Percentiles rank a stretch among this genome's conserved stretches.
These are phyloP conservation scores for Trichogramma dendrolimi DNA, from an alignment of 2,888 invertebrate species.

Conservation along the genomic window DNA sequence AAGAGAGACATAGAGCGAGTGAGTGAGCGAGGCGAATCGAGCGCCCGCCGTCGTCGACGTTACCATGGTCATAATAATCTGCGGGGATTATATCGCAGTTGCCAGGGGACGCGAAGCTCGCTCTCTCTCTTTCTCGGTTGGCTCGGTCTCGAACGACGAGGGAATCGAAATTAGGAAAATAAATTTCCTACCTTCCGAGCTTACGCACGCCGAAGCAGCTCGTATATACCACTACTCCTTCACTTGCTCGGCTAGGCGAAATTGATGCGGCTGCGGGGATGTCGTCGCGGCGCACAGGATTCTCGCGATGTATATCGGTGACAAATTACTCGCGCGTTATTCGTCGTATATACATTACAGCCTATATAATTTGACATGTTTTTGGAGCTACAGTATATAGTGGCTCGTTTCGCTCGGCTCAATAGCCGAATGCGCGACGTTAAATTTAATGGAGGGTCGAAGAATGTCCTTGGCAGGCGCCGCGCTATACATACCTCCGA, in stretches of 20 bases:
- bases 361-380: too few relatives aligned
- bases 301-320: constrained; percentile 19
- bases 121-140: background rate
- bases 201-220: too few relatives aligned
- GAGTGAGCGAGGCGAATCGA: constrained; percentile 14
- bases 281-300: background rate
- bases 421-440: too few relatives aligned
- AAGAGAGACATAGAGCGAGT: background rate
- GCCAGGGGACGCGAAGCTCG: too few relatives aligned
- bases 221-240: too few relatives aligned
- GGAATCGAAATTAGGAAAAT: constrained; percentile 25
- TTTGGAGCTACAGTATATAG: too few relatives aligned
- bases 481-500: too few relatives aligned
- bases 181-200: constrained; percentile 10
- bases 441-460: too few relatives aligned
- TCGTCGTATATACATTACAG: background rate
- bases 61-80: constrained; percentile 25
- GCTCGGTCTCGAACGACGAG: constrained; percentile 4
- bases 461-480: too few relatives aligned
- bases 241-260: constrained; percentile 1
- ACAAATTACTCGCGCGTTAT: constrained; percentile 19
- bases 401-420: too few relatives aligned
- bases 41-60: constrained; percentile 9
- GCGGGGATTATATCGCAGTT: constrained; percentile 19
- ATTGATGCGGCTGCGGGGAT: constrained; percentile 8